Evolutionary conservation across 2,797 vertebrate genomes (phyloP).

Genomic region (Erpetoichthys calabaricus): DNA sequence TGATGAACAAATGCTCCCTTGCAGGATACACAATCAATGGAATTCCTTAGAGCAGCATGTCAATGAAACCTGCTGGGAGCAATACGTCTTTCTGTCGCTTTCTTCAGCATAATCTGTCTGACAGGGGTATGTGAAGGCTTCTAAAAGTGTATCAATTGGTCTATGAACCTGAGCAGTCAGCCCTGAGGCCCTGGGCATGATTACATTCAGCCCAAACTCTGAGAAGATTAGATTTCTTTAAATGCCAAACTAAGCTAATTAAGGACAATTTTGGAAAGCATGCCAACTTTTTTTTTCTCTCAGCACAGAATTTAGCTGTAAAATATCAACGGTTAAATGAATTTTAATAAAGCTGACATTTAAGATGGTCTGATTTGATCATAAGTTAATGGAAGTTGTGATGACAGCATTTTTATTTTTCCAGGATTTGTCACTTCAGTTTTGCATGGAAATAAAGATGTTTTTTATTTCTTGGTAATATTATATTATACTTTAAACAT

Average conservation of each 20-base stretch:
- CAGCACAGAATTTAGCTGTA: too few species aligned
- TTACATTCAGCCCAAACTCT: neutral
- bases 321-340: neutral
- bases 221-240: neutral
- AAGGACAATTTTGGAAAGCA: neutral
- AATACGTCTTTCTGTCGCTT: constrained; percentile 3
- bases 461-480: too few species aligned
- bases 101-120: constrained; percentile 1
- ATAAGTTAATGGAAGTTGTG: too few species aligned
- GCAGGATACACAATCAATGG: constrained; percentile 3
- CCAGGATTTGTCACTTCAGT: too few species aligned
- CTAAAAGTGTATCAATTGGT: neutral
- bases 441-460: too few species aligned
- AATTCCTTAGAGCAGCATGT: constrained; percentile 3
- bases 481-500: too few species aligned
- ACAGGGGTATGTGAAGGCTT: constrained; percentile 1
- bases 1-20: constrained; percentile 6
- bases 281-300: too few species aligned
- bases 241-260: constrained; percentile 3
- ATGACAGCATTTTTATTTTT: too few species aligned
- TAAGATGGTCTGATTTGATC: too few species aligned
- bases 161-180: neutral
- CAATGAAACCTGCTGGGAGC: constrained; percentile 7
- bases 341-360: constrained; percentile 1
- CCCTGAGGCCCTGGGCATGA: neutral